Conservation (phyloP, 2,797 vertebrate species). For the Psittacula derbiana region DNA sequence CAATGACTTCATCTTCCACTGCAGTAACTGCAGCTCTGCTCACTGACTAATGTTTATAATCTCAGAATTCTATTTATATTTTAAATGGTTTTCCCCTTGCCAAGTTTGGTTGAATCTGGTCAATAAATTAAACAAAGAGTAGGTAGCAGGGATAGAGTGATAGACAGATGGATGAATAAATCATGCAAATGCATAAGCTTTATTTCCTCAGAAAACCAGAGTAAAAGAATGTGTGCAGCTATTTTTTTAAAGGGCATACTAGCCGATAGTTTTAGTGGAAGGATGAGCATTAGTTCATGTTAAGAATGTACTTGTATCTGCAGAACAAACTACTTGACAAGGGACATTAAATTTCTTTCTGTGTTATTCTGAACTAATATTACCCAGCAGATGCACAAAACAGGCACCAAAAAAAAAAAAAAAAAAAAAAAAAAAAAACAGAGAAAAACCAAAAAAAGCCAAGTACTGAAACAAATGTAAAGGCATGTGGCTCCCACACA, state of each 20-base stretch:
- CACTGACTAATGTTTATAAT: background rate
- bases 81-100: background rate
- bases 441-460: background rate
- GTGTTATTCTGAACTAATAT: background rate
- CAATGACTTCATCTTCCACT: background rate
- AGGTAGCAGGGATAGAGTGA: background rate
- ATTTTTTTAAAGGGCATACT: background rate
- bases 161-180: background rate
- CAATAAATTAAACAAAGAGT: background rate
- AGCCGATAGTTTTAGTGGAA: background rate
- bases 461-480: background rate
- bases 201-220: background rate
- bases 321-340: background rate
- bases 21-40: background rate
- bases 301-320: background rate
- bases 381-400: background rate
- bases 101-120: background rate
- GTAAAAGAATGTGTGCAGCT: background rate
- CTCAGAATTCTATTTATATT: background rate
- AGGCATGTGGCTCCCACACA: background rate
- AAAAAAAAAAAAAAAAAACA: background rate
- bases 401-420: background rate
- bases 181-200: background rate
- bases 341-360: background rate
- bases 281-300: background rate